Conservation (phyloP, 2,113 vertebrate species). For the Menidia beryllina region DNA sequence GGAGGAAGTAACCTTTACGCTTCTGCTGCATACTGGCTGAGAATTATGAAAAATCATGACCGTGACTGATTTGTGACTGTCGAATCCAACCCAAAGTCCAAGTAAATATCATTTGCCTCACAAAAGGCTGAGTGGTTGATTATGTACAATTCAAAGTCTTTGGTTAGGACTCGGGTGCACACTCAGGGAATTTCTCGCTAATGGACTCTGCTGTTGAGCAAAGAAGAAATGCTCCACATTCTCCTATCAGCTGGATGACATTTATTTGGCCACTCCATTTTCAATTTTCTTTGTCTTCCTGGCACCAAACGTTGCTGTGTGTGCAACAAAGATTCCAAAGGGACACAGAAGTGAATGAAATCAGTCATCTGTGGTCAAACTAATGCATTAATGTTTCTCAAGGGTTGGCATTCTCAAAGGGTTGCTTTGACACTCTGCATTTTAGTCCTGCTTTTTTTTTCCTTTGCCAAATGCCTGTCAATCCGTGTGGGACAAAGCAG, state of each 20-base stretch:
- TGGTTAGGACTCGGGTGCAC: constrained; percentile 39
- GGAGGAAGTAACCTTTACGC: constrained; percentile 7
- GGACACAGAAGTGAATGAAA: constrained; percentile 49
- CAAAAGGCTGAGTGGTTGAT: constrained; percentile 27
- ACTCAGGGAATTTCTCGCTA: constrained; percentile 38
- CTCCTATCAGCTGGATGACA: constrained; percentile 40
- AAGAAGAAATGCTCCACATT: constrained; percentile 27
- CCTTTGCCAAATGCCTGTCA: constrained; percentile 41
- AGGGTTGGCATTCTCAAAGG: constrained; percentile 38
- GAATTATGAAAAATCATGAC: constrained; percentile 10
- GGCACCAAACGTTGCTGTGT: constrained; percentile 33
- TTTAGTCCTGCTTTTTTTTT: constrained; percentile 23
- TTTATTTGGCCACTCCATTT: constrained; percentile 55
- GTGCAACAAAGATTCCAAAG: constrained; percentile 39
- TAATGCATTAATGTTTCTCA: constrained; percentile 46
- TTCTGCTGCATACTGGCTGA: constrained; percentile 20
- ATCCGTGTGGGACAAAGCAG: constrained; percentile 19
- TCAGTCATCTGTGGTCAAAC: constrained; percentile 58
- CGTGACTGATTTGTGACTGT: constrained; percentile 25
- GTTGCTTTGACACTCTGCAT: constrained; percentile 26
- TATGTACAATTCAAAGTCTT: constrained; percentile 41
- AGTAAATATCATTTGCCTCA: constrained; percentile 34
- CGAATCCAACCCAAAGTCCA: constrained; percentile 23
- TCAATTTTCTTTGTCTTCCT: constrained; percentile 52
- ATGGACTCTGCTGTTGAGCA: constrained; percentile 18